phyloP scores from a whole-genome alignment of 2,888 invertebrate species.

The Rambutsinella grinnellia region DNA sequence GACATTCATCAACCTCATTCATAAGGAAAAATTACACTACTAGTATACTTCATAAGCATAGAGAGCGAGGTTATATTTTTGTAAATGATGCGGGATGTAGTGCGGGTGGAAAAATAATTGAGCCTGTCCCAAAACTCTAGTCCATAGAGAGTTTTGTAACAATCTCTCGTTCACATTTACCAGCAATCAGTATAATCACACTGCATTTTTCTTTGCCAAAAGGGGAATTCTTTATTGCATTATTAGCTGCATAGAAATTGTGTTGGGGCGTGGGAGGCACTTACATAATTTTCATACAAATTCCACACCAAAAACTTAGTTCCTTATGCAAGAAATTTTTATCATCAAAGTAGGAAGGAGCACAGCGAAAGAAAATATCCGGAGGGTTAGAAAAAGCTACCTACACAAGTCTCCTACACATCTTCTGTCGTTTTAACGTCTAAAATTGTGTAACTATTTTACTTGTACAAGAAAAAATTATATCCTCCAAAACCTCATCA shows the following conservation, averaged over 20 bases:
- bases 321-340: background rate
- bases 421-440: background rate
- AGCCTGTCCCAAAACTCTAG: background rate
- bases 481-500: background rate
- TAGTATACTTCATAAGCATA: background rate
- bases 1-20: background rate
- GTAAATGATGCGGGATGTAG: background rate
- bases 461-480: background rate
- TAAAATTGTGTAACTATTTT: background rate
- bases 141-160: background rate
- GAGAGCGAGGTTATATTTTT: background rate
- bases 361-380: background rate
- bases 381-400: background rate
- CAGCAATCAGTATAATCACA: background rate
- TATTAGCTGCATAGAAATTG: constrained; percentile 24
- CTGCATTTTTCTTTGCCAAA: constrained; percentile 22
- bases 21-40: background rate
- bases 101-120: background rate
- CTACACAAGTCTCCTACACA: background rate
- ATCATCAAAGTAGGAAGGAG: no score
- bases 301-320: background rate
- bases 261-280: background rate
- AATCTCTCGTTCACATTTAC: background rate
- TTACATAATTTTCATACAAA: background rate
- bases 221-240: no score